Base-by-base conservation (phyloP, 2,888 invertebrate species). In the Buathra laborator region DNA sequence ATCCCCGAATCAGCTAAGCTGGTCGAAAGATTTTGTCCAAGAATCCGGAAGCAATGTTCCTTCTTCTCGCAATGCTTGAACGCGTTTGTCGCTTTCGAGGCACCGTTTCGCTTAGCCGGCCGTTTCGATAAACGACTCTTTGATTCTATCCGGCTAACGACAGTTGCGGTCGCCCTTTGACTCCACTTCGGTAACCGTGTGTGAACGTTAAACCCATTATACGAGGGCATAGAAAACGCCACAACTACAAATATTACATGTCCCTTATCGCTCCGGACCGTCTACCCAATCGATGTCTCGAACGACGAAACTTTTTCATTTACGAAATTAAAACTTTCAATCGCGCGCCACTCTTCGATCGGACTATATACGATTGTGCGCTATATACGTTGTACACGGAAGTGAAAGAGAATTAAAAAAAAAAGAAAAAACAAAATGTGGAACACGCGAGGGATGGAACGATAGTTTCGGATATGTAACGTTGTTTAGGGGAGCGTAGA, bases 51-150 rank as follows among this genome's bases (percentile, higher is more conserved):
- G 32, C 62, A 10, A 62, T 14, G 19, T 29, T 14, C 62, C 32
- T 32, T 76, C 72, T 75, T 74, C 7, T 48, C 72, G 32, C 51
- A 16, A 53, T 85, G 79, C 76, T 56, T 66, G 76, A 85, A 80
- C 85, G 66, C 82, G 75, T 78, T 62, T 82, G 82, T 79, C 75
- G 85, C 67, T 62, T 29, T 82, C 82, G 76, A 80, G 76, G 71
- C 79, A 75, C 59, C 62, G 56, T 82, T 86, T 78, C 75, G 75
- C 29, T 75, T 48, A n/a, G 84, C 76, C 67, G 48, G 75, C 80
- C 85, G 80, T 86, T 84, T 82, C 86, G 85, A 85, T 86, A 86
- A 86, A 86, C 85, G 85, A 86, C 86, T 80, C 85, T 86, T 80
- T 76, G 85, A 86, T 86, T 84, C 85, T 77, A 32, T 48, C 77